Conservation (phyloP, 1,140 invertebrate genomes). For the Chionoecetes opilio region DNA sequence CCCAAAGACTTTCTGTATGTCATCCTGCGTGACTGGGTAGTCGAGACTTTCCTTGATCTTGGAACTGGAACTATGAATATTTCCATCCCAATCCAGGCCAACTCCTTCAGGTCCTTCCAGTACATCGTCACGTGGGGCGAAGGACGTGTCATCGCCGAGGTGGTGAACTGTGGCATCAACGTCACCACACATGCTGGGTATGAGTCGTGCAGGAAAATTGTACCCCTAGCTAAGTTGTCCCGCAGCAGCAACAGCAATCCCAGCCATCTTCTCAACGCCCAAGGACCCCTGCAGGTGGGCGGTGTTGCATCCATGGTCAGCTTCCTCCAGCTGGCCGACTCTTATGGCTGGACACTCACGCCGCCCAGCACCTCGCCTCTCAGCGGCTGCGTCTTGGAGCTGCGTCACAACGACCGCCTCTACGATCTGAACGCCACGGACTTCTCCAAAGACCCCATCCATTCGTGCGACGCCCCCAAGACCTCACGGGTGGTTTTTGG, state of each 20-base stretch:
- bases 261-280: slow-evolving; percentile 90
- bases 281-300: slow-evolving; percentile 96
- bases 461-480: slow-evolving; percentile 64
- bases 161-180: slow-evolving; percentile 70
- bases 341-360: slow-evolving; percentile 94
- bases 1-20: slow-evolving; percentile 91
- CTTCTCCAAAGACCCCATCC: slow-evolving; percentile 49
- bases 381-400: slow-evolving; percentile 96
- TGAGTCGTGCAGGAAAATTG: slow-evolving; percentile 47
- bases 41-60: slow-evolving; percentile 97
- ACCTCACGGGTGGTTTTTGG: slow-evolving; percentile 68
- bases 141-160: slow-evolving; percentile 37
- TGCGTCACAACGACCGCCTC: slow-evolving; percentile 83
- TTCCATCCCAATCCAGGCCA: slow-evolving; percentile 90
- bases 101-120: slow-evolving; percentile 35
- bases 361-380: slow-evolving; percentile 92
- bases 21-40: slow-evolving; percentile 97
- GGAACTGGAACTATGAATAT: slow-evolving; percentile 96
- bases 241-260: background rate
- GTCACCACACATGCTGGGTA: slow-evolving; percentile 33
- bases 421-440: slow-evolving; percentile 78
- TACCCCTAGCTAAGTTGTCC: background rate
- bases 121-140: slow-evolving; percentile 70
- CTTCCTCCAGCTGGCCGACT: slow-evolving; percentile 87
- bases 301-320: slow-evolving; percentile 92